Evolutionary conservation across 2,888 invertebrate genomes (phyloP).

Genomic region (Plagodis pulveraria): DNA sequence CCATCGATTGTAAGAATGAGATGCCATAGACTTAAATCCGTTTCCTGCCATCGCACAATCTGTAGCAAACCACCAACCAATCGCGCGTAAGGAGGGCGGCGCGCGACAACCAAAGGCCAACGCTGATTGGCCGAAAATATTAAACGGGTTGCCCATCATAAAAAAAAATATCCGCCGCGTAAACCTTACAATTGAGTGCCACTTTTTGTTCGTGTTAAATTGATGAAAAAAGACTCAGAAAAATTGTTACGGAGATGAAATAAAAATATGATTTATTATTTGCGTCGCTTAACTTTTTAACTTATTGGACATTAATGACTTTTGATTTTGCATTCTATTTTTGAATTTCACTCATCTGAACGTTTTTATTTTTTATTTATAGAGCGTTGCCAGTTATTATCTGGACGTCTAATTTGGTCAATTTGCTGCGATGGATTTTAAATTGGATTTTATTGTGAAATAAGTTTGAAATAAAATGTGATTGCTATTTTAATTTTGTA

Average conservation of each 20-base stretch:
- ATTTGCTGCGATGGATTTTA: constrained; percentile 43
- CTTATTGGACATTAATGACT: constrained; percentile 83
- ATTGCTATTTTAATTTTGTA: constrained; percentile 36
- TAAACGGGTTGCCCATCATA: constrained; percentile 77
- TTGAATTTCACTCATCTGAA: constrained; percentile 53
- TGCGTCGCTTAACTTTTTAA: constrained; percentile 78
- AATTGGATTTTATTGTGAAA: constrained; percentile 44
- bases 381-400: constrained; percentile 55
- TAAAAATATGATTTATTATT: constrained; percentile 83
- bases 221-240: constrained; percentile 81
- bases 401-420: constrained; percentile 51
- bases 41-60: constrained; percentile 83
- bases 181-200: constrained; percentile 82
- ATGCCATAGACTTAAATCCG: constrained; percentile 79
- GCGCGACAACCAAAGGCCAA: constrained; percentile 55
- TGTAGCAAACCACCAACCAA: constrained; percentile 68
- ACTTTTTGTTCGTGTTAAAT: constrained; percentile 82
- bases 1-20: constrained; percentile 76
- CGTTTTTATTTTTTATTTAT: constrained; percentile 58
- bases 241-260: constrained; percentile 78
- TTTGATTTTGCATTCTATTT: constrained; percentile 76
- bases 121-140: constrained; percentile 74
- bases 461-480: constrained; percentile 33
- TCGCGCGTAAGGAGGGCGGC: constrained; percentile 70
- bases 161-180: constrained; percentile 68